phyloP scores from a whole-genome alignment of 1,140 invertebrate species.

The Muscidifurax raptorellus region DNA sequence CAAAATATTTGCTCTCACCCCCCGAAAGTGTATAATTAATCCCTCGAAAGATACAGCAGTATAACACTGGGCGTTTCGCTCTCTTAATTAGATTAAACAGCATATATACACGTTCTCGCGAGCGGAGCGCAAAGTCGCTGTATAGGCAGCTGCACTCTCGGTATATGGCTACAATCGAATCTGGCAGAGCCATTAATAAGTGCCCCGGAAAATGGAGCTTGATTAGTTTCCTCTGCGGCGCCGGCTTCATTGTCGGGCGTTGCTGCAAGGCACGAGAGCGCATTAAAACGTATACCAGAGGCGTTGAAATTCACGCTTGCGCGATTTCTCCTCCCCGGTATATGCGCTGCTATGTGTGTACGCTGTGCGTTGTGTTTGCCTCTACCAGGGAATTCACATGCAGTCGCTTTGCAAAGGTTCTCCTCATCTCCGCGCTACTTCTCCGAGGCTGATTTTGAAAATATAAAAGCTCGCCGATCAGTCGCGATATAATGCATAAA shows the following conservation, averaged over 20 bases:
- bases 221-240: slow-evolving; percentile 9
- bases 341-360: too few relatives aligned
- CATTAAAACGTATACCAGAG: not conserved
- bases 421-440: too few relatives aligned
- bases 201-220: slow-evolving; percentile 1
- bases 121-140: not conserved
- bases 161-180: slow-evolving; percentile 12
- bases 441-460: not conserved
- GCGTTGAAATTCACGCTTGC: not conserved
- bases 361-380: not conserved
- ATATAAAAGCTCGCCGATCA: not conserved
- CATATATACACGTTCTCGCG: not conserved
- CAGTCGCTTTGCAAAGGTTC: not conserved
- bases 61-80: not conserved
- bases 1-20: not conserved
- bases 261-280: not conserved
- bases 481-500: too few relatives aligned
- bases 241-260: not conserved
- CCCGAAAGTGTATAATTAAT: not conserved
- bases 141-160: not conserved
- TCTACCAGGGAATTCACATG: not conserved
- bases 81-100: not conserved
- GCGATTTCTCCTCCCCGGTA: not conserved
- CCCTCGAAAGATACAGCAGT: not conserved
- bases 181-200: not conserved